phyloP scores from a whole-genome alignment of 2,888 invertebrate species.

The Mechanitis mazaeus region DNA sequence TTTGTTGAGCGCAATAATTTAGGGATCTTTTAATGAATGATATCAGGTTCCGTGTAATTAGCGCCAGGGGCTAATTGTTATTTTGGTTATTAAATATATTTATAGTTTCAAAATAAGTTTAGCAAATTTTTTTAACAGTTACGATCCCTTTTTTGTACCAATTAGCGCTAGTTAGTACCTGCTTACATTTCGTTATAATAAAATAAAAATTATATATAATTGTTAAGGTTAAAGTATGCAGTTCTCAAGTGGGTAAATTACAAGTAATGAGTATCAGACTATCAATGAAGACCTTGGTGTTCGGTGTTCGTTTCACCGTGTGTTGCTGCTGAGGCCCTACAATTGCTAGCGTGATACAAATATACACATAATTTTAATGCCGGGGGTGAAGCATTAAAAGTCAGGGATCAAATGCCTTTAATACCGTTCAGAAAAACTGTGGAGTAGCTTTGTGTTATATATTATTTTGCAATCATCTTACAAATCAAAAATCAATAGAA shows the following conservation, averaged over 20 bases:
- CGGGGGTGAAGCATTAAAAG: conserved; percentile 77
- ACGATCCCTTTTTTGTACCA: no score
- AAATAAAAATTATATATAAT: neutral
- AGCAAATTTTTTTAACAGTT: no score
- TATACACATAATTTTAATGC: conserved; percentile 77
- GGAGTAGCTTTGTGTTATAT: conserved; percentile 28
- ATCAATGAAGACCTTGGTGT: conserved; percentile 61
- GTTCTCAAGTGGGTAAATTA: conserved; percentile 21
- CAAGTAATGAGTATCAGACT: conserved; percentile 34
- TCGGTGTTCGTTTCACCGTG: conserved; percentile 59
- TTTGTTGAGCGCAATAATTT: conserved; percentile 73
- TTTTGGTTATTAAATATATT: conserved; percentile 56
- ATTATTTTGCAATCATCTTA: conserved; percentile 4
- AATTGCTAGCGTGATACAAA: conserved; percentile 75
- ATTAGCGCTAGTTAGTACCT: no score
- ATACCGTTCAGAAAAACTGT: conserved; percentile 45
- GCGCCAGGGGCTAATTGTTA: conserved; percentile 60
- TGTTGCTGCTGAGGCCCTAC: conserved; percentile 66
- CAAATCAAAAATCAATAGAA: no score
- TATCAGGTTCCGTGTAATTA: conserved; percentile 75
- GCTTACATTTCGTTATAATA: no score
- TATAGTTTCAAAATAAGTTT: conserved; percentile 14
- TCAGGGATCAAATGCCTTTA: conserved; percentile 77
- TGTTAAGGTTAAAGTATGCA: neutral
- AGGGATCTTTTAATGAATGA: conserved; percentile 72